Conservation (phyloP, 2,888 invertebrate genomes). For the Cephus runcator region DNA sequence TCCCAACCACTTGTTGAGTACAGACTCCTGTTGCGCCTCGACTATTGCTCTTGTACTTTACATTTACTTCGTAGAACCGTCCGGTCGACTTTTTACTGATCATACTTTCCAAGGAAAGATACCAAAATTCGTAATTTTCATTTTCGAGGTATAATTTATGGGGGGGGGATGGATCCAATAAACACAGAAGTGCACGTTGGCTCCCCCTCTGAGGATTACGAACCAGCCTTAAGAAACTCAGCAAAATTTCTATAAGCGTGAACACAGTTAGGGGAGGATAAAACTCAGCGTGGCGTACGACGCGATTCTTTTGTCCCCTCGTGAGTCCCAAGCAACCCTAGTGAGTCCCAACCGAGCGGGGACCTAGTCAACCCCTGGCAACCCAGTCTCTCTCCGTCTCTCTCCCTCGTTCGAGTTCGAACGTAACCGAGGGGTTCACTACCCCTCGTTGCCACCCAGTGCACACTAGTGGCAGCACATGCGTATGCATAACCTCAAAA, state of each 20-base stretch:
- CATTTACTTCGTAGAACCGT: neutral
- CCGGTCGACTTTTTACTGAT: neutral
- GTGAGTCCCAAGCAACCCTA: slow-evolving; percentile 10
- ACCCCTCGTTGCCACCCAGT: slow-evolving; percentile 4
- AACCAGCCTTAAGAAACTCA: slow-evolving; percentile 15
- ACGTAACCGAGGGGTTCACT: slow-evolving; percentile 8
- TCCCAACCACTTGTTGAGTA: neutral
- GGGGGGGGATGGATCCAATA: neutral
- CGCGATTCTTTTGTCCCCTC: slow-evolving; percentile 61
- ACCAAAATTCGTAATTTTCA: neutral
- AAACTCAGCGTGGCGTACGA: slow-evolving; percentile 55
- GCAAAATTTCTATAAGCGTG: slow-evolving; percentile 31
- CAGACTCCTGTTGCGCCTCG: neutral
- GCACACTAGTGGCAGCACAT: slow-evolving; percentile 47
- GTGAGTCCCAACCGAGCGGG: neutral
- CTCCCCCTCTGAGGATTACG: neutral
- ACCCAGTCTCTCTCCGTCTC: slow-evolving; percentile 34
- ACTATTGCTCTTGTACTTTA: neutral
- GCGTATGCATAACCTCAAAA: slow-evolving; percentile 35
- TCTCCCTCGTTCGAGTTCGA: slow-evolving; percentile 12
- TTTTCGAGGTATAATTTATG: neutral
- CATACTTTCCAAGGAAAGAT: no score
- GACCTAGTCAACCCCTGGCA: neutral
- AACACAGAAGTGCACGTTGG: neutral
- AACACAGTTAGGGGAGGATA: slow-evolving; percentile 56